Evolutionary conservation across 2,888 invertebrate species (phyloP).

Genomic region (Eustalomyia histrio): DNA sequence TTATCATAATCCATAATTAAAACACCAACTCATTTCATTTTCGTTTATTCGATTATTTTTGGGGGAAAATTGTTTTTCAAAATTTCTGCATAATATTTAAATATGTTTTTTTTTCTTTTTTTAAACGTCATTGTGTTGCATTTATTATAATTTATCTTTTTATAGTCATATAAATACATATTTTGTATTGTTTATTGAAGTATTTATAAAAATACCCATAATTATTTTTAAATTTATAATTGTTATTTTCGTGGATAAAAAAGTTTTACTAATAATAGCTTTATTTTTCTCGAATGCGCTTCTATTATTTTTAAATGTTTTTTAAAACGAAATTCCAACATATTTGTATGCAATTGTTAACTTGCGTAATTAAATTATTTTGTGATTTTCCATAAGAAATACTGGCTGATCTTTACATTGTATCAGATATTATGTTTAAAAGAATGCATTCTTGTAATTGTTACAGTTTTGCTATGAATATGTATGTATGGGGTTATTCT

Average conservation of each 20-base stretch:
- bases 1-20: conserved; percentile 65
- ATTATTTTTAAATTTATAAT: conserved; percentile 7
- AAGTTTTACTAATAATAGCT: conserved; percentile 22
- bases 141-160: not conserved
- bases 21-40: conserved; percentile 56
- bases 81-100: not conserved
- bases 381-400: not conserved
- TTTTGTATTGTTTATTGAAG: not conserved
- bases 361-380: not conserved
- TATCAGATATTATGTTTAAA: too few relatives aligned
- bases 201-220: conserved; percentile 8
- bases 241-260: conserved; percentile 13
- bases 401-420: too few relatives aligned
- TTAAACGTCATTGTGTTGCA: not conserved
- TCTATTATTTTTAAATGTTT: not conserved
- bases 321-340: not conserved
- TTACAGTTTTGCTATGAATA: too few relatives aligned
- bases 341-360: conserved; percentile 1
- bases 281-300: conserved; percentile 3
- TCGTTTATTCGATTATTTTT: not conserved
- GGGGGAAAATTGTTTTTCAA: not conserved
- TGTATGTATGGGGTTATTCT: too few relatives aligned
- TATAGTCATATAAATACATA: conserved; percentile 1
- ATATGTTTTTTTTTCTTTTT: not conserved
- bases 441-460: too few relatives aligned